Conservation (phyloP, 2,888 invertebrate genomes). For the Synanthedon tipuliformis region DNA sequence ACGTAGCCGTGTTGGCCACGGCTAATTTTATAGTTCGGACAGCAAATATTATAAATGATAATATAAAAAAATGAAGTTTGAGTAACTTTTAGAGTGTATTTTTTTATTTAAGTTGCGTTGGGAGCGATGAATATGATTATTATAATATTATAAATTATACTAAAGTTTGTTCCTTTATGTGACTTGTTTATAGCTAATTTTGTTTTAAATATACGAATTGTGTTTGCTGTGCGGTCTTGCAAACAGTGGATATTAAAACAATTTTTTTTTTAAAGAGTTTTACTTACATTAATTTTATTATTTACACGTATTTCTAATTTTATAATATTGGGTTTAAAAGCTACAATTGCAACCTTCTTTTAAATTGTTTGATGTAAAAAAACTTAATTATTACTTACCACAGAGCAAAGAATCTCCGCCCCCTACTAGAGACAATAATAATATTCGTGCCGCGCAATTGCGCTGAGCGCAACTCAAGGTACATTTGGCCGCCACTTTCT, state of each 20-base stretch:
- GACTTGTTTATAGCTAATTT: conserved; percentile 43
- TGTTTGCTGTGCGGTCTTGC: conserved; percentile 40
- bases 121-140: background rate
- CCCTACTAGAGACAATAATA: too few relatives aligned
- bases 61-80: conserved; percentile 51
- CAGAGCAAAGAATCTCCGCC: too few relatives aligned
- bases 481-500: too few relatives aligned
- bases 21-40: background rate
- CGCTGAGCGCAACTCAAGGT: too few relatives aligned
- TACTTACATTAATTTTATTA: too few relatives aligned
- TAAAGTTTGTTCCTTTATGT: conserved; percentile 26
- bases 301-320: too few relatives aligned
- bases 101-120: background rate
- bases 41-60: conserved; percentile 29
- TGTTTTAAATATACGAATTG: conserved; percentile 50
- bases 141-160: background rate
- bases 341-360: too few relatives aligned
- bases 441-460: too few relatives aligned
- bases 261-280: too few relatives aligned
- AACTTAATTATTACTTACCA: too few relatives aligned
- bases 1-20: background rate
- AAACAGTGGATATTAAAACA: conserved; percentile 15
- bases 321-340: too few relatives aligned
- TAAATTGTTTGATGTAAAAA: too few relatives aligned
- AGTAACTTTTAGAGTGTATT: conserved; percentile 24